Evolutionary conservation across 2,113 vertebrate genomes (phyloP).

Genomic region (Nibea coibor): DNA sequence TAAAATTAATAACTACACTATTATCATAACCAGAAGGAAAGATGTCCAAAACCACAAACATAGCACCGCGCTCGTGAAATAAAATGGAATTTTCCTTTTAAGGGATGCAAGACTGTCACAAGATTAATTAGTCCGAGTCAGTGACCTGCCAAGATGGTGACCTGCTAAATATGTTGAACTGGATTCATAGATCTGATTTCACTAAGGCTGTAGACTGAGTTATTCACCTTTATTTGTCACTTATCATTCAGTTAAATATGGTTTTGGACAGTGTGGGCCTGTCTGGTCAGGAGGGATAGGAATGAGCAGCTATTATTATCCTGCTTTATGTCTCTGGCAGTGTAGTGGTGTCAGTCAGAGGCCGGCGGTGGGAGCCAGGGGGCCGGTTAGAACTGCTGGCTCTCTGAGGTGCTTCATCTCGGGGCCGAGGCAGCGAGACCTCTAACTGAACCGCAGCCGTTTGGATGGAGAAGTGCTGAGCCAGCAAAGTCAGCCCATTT

Average conservation of each 20-base stretch:
- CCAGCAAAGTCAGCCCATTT: slow-evolving; percentile 61
- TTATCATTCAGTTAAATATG: slow-evolving; percentile 59
- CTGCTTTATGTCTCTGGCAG: slow-evolving; percentile 71
- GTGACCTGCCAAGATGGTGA: slow-evolving; percentile 50
- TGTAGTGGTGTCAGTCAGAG: slow-evolving; percentile 65
- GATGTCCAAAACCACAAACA: neutral
- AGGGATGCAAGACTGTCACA: slow-evolving; percentile 34
- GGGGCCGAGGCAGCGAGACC: slow-evolving; percentile 70
- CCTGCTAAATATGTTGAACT: slow-evolving; percentile 51
- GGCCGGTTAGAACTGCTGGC: slow-evolving; percentile 63
- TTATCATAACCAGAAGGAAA: neutral
- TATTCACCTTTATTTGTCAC: slow-evolving; percentile 63
- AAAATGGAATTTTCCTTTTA: slow-evolving; percentile 36
- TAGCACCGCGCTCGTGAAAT: slow-evolving; percentile 8
- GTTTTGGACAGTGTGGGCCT: slow-evolving; percentile 53
- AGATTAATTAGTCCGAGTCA: slow-evolving; percentile 43
- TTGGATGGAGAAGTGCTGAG: slow-evolving; percentile 77
- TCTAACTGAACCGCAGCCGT: slow-evolving; percentile 73
- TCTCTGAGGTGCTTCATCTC: slow-evolving; percentile 72
- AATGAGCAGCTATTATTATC: slow-evolving; percentile 73
- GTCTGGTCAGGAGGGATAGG: slow-evolving; percentile 36
- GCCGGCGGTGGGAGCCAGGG: slow-evolving; percentile 63
- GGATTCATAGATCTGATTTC: slow-evolving; percentile 43
- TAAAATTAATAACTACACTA: neutral
- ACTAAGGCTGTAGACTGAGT: slow-evolving; percentile 24